Conservation (phyloP, 1,140 invertebrate genomes). For the Tetramorium alpestre region DNA sequence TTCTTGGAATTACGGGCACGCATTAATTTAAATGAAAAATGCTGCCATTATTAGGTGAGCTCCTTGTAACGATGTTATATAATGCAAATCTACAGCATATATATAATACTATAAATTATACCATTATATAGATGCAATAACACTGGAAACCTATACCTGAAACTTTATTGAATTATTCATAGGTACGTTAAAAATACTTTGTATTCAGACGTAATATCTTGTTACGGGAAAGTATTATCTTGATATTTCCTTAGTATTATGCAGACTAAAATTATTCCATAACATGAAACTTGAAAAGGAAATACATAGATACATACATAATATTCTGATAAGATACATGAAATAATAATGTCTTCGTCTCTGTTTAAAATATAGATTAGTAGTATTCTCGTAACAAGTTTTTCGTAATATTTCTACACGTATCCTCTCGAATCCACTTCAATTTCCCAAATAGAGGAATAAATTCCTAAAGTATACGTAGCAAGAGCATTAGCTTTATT, state of each 20-base stretch:
- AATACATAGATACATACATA: constrained; percentile 6
- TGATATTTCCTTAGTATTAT: constrained; percentile 2
- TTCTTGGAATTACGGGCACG: neutral
- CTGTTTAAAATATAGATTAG: neutral
- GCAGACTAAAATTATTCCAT: neutral
- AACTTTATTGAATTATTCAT: constrained; percentile 49
- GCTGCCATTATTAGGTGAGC: neutral
- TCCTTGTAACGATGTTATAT: neutral
- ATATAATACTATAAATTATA: constrained; percentile 12
- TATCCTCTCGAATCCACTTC: constrained; percentile 1
- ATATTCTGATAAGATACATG: neutral
- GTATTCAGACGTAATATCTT: constrained; percentile 22
- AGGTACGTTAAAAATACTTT: constrained; percentile 32
- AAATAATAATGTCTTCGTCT: neutral
- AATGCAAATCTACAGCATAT: constrained; percentile 3
- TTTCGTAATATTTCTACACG: neutral
- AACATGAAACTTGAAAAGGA: neutral
- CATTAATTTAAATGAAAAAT: constrained; percentile 17
- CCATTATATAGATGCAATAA: neutral
- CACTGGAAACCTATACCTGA: neutral
- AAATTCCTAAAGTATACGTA: constrained; percentile 2
- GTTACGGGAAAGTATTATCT: neutral
- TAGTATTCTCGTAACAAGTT: neutral
- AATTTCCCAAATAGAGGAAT: constrained; percentile 25
- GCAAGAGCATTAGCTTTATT: neutral